These are phyloP conservation scores for Lanistes nyassanus DNA, from an alignment of 1,140 invertebrate species.

Conservation along the genomic window DNA sequence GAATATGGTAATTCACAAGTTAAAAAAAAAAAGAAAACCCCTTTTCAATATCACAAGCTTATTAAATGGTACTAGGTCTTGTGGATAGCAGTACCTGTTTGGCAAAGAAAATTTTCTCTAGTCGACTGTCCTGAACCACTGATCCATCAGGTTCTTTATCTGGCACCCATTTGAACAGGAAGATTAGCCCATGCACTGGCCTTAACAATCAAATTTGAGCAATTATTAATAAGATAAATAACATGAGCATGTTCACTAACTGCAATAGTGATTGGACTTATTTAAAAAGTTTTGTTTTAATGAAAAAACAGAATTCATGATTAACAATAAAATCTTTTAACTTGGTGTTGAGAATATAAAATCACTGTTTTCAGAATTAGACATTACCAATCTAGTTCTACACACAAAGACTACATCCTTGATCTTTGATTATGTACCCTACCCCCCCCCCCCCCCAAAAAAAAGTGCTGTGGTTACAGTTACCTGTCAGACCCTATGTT, in stretches of 20 bases:
- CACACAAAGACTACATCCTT: no score
- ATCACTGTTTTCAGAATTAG: no score
- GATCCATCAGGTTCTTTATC: slow-evolving; percentile 87
- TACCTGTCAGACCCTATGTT: no score
- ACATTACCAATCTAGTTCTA: no score
- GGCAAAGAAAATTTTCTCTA: slow-evolving; percentile 95
- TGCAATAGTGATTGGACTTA: no score
- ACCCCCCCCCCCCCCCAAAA: no score
- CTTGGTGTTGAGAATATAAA: background rate
- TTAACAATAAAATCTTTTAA: background rate
- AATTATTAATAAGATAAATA: background rate
- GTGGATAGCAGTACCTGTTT: slow-evolving; percentile 81
- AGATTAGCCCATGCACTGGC: slow-evolving; percentile 97
- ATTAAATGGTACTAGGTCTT: background rate
- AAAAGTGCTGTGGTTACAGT: no score
- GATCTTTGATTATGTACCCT: no score
- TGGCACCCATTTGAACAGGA: slow-evolving; percentile 97
- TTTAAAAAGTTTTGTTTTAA: no score
- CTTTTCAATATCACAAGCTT: background rate
- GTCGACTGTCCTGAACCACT: slow-evolving; percentile 82
- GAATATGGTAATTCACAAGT: background rate
- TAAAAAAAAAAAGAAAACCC: no score
- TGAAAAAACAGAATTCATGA: background rate
- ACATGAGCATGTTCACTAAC: no score
- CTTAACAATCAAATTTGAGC: slow-evolving; percentile 68